Conservation (phyloP, 2,888 invertebrate species). For the Agrotis exclamationis region DNA sequence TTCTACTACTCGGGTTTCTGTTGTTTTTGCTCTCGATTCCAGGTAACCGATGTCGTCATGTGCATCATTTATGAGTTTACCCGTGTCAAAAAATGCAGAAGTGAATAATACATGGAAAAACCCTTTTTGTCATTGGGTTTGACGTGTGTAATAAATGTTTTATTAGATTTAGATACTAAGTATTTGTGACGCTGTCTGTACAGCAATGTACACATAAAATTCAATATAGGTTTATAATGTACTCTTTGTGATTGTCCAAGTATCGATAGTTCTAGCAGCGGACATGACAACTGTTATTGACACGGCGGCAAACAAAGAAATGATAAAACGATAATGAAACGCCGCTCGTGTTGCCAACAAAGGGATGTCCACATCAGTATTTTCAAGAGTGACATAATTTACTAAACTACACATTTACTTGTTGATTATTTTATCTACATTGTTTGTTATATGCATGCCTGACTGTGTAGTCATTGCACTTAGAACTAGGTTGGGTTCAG, state of each 20-base stretch:
- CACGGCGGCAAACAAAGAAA: constrained; percentile 65
- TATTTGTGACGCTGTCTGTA: constrained; percentile 2
- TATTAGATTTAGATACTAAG: neutral
- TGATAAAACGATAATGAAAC: constrained; percentile 66
- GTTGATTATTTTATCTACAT: constrained; percentile 52
- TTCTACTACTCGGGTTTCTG: constrained; percentile 40
- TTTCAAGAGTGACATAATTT: constrained; percentile 58
- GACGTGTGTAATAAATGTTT: neutral
- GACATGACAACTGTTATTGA: constrained; percentile 55
- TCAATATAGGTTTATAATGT: constrained; percentile 8
- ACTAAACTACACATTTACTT: constrained; percentile 52
- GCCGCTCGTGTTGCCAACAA: constrained; percentile 61
- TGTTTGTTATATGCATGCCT: constrained; percentile 37
- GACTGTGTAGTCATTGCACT: constrained; percentile 20
- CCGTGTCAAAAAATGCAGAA: neutral
- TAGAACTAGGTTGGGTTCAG: constrained; percentile 29
- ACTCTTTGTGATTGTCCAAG: constrained; percentile 34
- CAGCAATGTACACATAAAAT: neutral
- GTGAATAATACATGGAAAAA: neutral
- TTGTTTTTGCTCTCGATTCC: constrained; percentile 40
- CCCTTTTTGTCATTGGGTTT: neutral
- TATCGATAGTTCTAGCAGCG: constrained; percentile 38
- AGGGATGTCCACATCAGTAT: constrained; percentile 56
- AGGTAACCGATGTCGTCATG: constrained; percentile 14
- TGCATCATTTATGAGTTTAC: constrained; percentile 4